These are phyloP conservation scores for Leptopilina clavipes DNA, from an alignment of 1,140 invertebrate species.

Conservation along the genomic window DNA sequence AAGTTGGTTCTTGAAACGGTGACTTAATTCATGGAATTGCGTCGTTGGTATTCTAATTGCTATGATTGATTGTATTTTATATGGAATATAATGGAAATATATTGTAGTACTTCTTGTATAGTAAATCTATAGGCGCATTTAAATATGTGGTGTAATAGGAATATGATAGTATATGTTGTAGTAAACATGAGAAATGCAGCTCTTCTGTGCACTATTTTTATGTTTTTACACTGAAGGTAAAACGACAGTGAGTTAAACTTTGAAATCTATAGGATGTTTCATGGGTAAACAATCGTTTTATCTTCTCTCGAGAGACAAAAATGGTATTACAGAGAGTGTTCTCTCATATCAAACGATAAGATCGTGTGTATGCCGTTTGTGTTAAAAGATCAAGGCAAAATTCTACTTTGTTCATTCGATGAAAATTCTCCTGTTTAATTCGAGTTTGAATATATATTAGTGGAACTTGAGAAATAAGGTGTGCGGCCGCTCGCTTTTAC, in stretches of 20 bases:
- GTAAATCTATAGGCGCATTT: background rate
- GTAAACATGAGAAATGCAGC: background rate
- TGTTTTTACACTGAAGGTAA: background rate
- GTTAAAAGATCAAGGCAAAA: conserved; percentile 25
- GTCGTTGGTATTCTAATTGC: conserved; percentile 30
- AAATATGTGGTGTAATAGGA: conserved; percentile 14
- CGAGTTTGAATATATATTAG: background rate
- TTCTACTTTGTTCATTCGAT: conserved; percentile 25
- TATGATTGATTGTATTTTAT: conserved; percentile 24
- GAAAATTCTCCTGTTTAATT: background rate
- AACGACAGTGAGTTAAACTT: conserved; percentile 12
- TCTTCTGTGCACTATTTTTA: background rate
- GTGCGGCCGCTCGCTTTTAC: background rate
- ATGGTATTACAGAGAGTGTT: background rate
- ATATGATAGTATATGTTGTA: background rate
- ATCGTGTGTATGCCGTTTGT: conserved; percentile 14
- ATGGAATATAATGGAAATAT: conserved; percentile 4
- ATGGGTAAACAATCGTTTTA: conserved; percentile 29
- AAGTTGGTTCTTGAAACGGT: conserved; percentile 5
- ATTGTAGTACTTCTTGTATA: background rate
- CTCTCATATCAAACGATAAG: conserved; percentile 3
- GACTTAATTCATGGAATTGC: conserved; percentile 19
- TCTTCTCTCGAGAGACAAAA: background rate
- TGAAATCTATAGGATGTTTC: conserved; percentile 25
- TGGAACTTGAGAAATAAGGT: conserved; percentile 19